Conservation (phyloP, 2,888 invertebrate species). For the Bellardia pandia region DNA sequence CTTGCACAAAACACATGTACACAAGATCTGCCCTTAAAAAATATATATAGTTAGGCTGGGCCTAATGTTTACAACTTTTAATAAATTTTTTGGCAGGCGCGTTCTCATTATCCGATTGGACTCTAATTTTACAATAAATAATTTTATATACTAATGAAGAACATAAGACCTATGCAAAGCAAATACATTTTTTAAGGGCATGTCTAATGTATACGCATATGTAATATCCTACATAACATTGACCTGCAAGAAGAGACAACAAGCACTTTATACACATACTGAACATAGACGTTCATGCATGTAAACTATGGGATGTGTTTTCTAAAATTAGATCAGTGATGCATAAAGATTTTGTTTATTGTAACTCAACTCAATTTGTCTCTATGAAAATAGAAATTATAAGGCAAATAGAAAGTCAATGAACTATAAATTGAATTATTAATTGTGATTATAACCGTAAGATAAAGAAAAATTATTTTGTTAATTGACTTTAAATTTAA, state of each 20-base stretch:
- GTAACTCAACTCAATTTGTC: neutral
- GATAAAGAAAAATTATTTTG: neutral
- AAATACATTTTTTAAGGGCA: neutral
- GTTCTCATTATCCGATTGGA: no score
- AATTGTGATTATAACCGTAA: neutral
- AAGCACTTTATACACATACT: neutral
- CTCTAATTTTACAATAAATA: no score
- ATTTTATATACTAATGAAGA: no score
- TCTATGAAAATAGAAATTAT: conserved; percentile 33
- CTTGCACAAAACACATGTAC: no score
- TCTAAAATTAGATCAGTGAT: conserved; percentile 65
- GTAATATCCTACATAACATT: conserved; percentile 59
- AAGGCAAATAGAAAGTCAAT: conserved; percentile 40
- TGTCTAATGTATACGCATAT: neutral
- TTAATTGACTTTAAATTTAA: neutral
- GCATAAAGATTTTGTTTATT: conserved; percentile 35
- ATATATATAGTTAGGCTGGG: no score
- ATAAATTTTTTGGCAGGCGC: no score
- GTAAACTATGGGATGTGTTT: neutral
- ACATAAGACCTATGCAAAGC: no score
- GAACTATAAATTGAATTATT: conserved; percentile 48
- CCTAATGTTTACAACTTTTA: no score
- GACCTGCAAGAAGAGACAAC: conserved; percentile 55
- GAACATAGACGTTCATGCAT: neutral
- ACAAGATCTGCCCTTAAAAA: no score